Base-by-base conservation (phyloP, 2,797 vertebrate genomes). In the Lophura swinhoii region DNA sequence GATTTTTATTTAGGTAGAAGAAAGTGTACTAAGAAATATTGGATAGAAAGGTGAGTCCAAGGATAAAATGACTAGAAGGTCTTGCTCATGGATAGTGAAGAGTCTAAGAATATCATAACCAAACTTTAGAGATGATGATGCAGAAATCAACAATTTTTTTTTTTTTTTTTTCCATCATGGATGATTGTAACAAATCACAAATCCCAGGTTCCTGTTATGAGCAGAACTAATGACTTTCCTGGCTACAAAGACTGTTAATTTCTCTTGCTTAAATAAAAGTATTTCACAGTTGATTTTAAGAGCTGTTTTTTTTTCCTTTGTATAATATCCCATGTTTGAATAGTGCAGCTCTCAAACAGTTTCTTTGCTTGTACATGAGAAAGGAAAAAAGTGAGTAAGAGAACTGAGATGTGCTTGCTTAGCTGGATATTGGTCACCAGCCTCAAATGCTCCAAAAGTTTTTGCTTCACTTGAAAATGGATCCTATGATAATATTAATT, bases 401-500 rank as follows among this genome's bases (percentile, higher is more conserved):
- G n/a, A 60, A 79, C 17, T 55, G 69, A 48, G 21, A 58, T 68
- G 26, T 63, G 46, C 48, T 23, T 63, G 46, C 51, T 23, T 55
- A 41, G 10, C 11, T 81, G 49, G 43, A 13, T 59, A 51, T 60
- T 0, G 0, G 70, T 74, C 73, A 66, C 63, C 70, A 39, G 12
- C 67, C n/a, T 87, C 46, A 80, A 78, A 78, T 12, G 56, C n/a
- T 85, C 76, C 64, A 64, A 20, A 31, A 70, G 83, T 11, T 84
- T 66, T 66, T 84, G 43, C 39, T 76, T 78, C 92, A 41, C 81
- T 74, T 70, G 67, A 78, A 88, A 87, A 28, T 23, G 35, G 60
- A 76, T 73, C 44, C 70, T 76, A 58, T 87, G 87, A 64, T 60
- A 85, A 41, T 5, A 53, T 91, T 93, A 96, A 93, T 93, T 96